These are phyloP conservation scores for Thalassaphorura encarpata DNA, from an alignment of 1,140 invertebrate species.

Conservation along the genomic window DNA sequence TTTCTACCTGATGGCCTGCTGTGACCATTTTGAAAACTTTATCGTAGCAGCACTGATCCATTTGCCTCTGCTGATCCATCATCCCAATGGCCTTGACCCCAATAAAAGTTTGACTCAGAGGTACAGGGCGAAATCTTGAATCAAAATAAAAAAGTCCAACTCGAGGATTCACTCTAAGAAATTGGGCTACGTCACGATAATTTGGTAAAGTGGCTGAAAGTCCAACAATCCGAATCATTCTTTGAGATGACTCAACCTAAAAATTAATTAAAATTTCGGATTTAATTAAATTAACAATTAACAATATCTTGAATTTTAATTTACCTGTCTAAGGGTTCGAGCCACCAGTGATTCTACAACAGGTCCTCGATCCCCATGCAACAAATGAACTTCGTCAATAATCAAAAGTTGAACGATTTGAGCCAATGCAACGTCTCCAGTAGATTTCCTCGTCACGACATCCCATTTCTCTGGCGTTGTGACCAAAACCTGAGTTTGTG, in stretches of 20 bases:
- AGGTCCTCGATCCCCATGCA: slow-evolving; percentile 94
- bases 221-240: slow-evolving; percentile 96
- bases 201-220: slow-evolving; percentile 96
- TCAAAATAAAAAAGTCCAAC: slow-evolving; percentile 96
- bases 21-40: slow-evolving; percentile 78
- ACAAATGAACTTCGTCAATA: slow-evolving; percentile 96
- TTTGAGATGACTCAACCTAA: slow-evolving; percentile 84
- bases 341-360: slow-evolving; percentile 97
- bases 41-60: slow-evolving; percentile 91
- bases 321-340: slow-evolving; percentile 75
- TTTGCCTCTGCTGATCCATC: slow-evolving; percentile 64
- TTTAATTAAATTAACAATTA: background rate
- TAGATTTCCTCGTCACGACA: slow-evolving; percentile 91
- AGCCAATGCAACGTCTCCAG: slow-evolving; percentile 76
- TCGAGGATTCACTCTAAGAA: slow-evolving; percentile 85
- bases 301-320: background rate
- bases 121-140: slow-evolving; percentile 89
- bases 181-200: slow-evolving; percentile 91
- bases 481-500: slow-evolving; percentile 93
- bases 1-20: slow-evolving; percentile 70
- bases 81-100: slow-evolving; percentile 74
- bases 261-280: slow-evolving; percentile 20
- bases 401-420: slow-evolving; percentile 89
- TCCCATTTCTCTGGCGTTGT: slow-evolving; percentile 99
- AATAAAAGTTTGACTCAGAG: slow-evolving; percentile 82